These are phyloP conservation scores for Lophius americanus DNA, from an alignment of 2,797 vertebrate genomes.

Conservation along the genomic window DNA sequence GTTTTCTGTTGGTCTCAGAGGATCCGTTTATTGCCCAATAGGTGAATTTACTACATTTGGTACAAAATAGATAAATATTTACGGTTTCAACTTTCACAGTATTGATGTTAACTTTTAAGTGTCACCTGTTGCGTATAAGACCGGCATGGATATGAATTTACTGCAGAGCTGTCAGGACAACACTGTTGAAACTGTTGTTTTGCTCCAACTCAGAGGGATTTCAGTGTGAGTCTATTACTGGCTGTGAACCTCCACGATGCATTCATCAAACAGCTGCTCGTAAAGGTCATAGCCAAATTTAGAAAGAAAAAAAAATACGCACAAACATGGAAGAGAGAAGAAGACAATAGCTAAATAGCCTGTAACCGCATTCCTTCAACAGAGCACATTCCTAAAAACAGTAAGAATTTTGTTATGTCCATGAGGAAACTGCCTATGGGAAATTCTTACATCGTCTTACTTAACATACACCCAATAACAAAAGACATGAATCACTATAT, in stretches of 20 bases:
- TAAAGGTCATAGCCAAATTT: constrained; percentile 45
- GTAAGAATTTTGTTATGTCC: too few relatives aligned
- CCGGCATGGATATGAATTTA: not conserved
- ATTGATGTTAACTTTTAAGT: not conserved
- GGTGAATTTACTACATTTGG: too few relatives aligned
- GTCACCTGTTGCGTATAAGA: not conserved
- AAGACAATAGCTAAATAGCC: constrained; percentile 18
- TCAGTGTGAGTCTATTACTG: not conserved
- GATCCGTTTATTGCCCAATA: not conserved
- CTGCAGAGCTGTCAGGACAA: constrained; percentile 10
- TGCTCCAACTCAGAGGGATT: constrained; percentile 1
- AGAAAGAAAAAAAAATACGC: constrained; percentile 17
- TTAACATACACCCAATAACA: too few relatives aligned
- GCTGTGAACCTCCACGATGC: not conserved
- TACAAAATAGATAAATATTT: too few relatives aligned
- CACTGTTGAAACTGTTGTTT: constrained; percentile 1
- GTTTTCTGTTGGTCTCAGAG: not conserved
- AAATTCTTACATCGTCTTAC: too few relatives aligned
- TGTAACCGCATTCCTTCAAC: constrained; percentile 26
- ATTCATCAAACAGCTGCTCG: constrained; percentile 8
- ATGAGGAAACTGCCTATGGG: too few relatives aligned
- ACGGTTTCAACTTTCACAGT: not conserved
- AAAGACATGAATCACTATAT: too few relatives aligned
- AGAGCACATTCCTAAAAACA: constrained; percentile 4
- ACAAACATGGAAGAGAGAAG: constrained; percentile 1